These are phyloP conservation scores for Narcine bancroftii DNA, from an alignment of 2,113 vertebrate species.

Conservation along the genomic window DNA sequence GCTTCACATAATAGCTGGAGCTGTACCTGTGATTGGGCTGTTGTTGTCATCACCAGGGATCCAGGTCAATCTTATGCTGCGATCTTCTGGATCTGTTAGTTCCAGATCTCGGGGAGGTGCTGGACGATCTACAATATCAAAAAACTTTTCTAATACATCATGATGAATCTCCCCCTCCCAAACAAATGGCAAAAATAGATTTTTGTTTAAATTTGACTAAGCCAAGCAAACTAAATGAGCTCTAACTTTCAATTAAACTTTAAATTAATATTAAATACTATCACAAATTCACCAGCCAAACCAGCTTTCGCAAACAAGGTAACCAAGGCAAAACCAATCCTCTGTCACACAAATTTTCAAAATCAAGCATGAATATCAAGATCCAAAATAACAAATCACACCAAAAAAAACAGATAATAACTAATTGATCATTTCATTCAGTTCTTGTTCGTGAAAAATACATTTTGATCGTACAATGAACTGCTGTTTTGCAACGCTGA, in stretches of 20 bases:
- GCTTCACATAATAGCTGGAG: not conserved
- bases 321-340: not conserved
- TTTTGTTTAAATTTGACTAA: not conserved
- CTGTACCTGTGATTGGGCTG: slow-evolving; percentile 78
- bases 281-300: too few species aligned
- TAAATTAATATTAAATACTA: too few species aligned
- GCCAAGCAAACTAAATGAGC: not conserved
- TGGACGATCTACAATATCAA: slow-evolving; percentile 62
- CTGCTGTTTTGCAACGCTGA: not conserved
- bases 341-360: not conserved
- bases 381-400: not conserved
- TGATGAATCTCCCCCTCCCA: not conserved
- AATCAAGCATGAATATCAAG: not conserved
- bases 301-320: not conserved
- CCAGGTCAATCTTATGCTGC: slow-evolving; percentile 84
- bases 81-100: slow-evolving; percentile 72
- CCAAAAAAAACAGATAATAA: not conserved
- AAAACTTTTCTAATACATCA: too few species aligned
- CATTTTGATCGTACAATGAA: not conserved
- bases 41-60: slow-evolving; percentile 82
- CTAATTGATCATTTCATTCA: not conserved
- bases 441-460: not conserved
- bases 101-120: slow-evolving; percentile 81
- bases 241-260: not conserved
- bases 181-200: not conserved